Evolutionary conservation across 2,113 vertebrate species (phyloP).

Genomic region (Tragelaphus imberbis): DNA sequence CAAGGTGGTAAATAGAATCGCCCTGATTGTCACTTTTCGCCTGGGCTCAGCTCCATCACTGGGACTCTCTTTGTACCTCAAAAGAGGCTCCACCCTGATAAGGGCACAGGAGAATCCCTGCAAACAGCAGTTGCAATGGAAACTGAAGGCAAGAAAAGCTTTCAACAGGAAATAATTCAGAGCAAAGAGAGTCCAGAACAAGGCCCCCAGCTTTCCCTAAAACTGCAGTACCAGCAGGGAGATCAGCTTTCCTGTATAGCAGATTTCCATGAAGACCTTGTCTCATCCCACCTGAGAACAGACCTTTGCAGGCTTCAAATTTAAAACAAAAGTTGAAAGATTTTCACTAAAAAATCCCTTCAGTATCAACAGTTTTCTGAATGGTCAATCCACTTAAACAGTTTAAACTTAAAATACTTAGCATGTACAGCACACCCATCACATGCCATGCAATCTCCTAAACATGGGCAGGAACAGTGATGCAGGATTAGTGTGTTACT

Average conservation of each 20-base stretch:
- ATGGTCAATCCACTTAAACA: neutral
- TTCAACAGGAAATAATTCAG: neutral
- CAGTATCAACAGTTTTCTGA: neutral
- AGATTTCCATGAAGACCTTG: neutral
- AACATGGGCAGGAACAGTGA: accelerated
- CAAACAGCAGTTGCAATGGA: neutral
- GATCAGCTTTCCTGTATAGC: neutral
- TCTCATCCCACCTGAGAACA: neutral
- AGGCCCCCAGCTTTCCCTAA: neutral
- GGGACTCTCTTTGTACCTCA: neutral
- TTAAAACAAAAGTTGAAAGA: neutral
- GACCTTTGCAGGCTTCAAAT: neutral
- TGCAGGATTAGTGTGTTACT: accelerated
- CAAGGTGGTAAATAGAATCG: neutral
- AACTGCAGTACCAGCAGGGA: neutral
- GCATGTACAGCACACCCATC: accelerated
- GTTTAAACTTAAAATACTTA: neutral
- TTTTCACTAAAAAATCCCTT: neutral
- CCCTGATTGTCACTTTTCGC: neutral
- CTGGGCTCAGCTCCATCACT: neutral
- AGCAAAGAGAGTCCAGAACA: neutral
- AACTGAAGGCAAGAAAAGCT: neutral
- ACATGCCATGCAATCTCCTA: accelerated
- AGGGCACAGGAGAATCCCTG: accelerated
- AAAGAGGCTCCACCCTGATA: neutral